Percentiles rank a stretch among this genome's conserved stretches.
phyloP scores from a whole-genome alignment of 2,888 invertebrate genomes.

The Tillus elongatus region DNA sequence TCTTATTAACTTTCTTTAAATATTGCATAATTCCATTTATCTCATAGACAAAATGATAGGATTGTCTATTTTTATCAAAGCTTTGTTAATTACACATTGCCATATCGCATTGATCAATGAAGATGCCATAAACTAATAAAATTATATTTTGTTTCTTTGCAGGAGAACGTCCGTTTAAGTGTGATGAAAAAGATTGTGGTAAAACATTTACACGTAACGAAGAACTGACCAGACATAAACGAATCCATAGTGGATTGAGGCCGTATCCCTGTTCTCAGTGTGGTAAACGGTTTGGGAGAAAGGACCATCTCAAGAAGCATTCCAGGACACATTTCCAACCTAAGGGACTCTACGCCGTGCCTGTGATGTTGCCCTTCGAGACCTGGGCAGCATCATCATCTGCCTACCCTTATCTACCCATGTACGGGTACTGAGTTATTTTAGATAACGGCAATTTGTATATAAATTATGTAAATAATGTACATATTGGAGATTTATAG shows the following conservation, averaged over 20 bases:
- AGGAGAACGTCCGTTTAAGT: constrained; percentile 82
- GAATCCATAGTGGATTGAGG: constrained; percentile 79
- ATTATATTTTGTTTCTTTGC: too few relatives aligned
- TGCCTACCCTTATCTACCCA: constrained; percentile 27
- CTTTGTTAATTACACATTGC: too few relatives aligned
- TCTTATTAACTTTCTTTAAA: too few relatives aligned
- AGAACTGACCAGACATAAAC: constrained; percentile 81
- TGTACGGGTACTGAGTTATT: constrained; percentile 29
- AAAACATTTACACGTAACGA: constrained; percentile 89
- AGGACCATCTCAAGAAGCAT: constrained; percentile 93
- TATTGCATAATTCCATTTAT: too few relatives aligned
- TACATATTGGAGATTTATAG: too few relatives aligned
- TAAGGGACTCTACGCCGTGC: constrained; percentile 40
- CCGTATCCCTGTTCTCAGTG: constrained; percentile 82
- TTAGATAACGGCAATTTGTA: too few relatives aligned
- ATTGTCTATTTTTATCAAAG: too few relatives aligned
- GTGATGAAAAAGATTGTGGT: constrained; percentile 75
- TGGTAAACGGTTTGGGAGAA: constrained; percentile 85
- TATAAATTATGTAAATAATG: too few relatives aligned
- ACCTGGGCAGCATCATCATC: constrained; percentile 33
- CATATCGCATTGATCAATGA: too few relatives aligned
- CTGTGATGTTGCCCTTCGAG: constrained; percentile 39
- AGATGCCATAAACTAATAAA: too few relatives aligned
- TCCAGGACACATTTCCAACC: constrained; percentile 68
- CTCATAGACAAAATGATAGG: too few relatives aligned